Conservation (phyloP, 2,888 invertebrate genomes). For the Perithous albicinctus region DNA sequence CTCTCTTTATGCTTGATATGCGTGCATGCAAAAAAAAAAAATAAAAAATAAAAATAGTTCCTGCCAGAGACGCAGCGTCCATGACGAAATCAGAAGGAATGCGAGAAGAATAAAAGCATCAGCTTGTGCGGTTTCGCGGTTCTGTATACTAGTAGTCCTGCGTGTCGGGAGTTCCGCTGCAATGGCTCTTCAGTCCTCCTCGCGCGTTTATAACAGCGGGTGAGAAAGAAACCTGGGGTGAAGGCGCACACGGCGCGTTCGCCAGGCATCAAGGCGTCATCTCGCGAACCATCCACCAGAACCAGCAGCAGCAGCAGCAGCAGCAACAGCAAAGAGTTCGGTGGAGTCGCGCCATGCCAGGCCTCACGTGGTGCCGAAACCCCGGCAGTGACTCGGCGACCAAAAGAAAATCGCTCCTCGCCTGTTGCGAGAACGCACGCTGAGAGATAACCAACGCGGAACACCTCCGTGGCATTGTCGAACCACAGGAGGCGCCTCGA, state of each 20-base stretch:
- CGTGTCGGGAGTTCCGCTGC: slow-evolving; percentile 3
- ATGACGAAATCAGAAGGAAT: slow-evolving; percentile 30
- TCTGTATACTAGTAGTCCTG: background rate
- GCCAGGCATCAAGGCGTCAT: background rate
- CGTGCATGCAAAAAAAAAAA: background rate
- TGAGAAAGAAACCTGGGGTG: slow-evolving; percentile 33
- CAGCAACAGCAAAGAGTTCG: slow-evolving; percentile 17
- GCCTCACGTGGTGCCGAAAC: slow-evolving; percentile 22
- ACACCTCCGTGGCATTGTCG: slow-evolving; percentile 69
- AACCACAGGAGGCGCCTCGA: slow-evolving; percentile 69
- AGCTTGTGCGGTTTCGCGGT: slow-evolving; percentile 40
- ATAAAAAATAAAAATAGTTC: too few species aligned
- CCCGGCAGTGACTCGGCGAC: slow-evolving; percentile 60
- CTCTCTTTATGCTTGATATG: slow-evolving; percentile 25
- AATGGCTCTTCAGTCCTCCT: background rate
- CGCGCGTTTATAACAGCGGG: slow-evolving; percentile 49
- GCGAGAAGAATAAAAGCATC: slow-evolving; percentile 21
- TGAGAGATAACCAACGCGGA: slow-evolving; percentile 71
- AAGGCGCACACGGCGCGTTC: slow-evolving; percentile 4
- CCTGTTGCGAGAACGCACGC: slow-evolving; percentile 67
- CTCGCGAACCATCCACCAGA: background rate
- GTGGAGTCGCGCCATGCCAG: background rate
- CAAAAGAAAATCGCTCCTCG: slow-evolving; percentile 41
- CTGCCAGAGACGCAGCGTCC: slow-evolving; percentile 19
- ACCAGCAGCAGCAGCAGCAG: too few species aligned